phyloP scores from a whole-genome alignment of 2,797 vertebrate genomes.

The Fratercula arctica region DNA sequence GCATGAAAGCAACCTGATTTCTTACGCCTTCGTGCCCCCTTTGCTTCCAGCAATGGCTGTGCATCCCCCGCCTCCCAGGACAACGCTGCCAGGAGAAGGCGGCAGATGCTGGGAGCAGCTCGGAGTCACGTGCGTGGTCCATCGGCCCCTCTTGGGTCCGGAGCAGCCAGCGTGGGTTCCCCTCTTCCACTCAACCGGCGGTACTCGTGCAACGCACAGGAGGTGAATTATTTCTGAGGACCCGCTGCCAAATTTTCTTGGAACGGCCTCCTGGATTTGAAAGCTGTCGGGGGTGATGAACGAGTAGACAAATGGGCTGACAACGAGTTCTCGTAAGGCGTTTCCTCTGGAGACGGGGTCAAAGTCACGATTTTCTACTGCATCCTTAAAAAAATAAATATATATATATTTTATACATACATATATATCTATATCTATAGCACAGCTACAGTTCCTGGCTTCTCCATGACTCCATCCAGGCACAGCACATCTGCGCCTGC shows the following conservation, averaged over 20 bases:
- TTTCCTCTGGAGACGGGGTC: background rate
- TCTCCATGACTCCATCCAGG: background rate
- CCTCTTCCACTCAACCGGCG: background rate
- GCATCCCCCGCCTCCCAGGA: background rate
- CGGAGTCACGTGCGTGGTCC: background rate
- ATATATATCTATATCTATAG: background rate
- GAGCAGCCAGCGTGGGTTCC: background rate
- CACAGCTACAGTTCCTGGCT: background rate
- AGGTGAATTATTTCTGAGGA: background rate
- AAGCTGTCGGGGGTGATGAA: background rate
- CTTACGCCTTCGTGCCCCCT: background rate
- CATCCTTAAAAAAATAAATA: background rate
- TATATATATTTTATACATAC: no score
- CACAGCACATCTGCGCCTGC: background rate
- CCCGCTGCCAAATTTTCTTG: background rate
- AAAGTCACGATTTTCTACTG: background rate
- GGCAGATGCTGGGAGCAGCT: background rate
- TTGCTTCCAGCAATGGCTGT: background rate
- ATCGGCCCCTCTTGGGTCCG: no score
- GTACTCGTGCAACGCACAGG: rapidly evolving
- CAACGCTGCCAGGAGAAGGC: background rate
- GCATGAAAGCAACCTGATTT: background rate
- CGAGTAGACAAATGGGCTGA: background rate
- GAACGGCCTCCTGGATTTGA: background rate
- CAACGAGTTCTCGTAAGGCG: background rate